Evolutionary conservation across 35 echinoderm and acorn worm species (phyloP), one percentile per base, ranked within the genome.

Genomic region (Apostichopus japonicus): DNA sequence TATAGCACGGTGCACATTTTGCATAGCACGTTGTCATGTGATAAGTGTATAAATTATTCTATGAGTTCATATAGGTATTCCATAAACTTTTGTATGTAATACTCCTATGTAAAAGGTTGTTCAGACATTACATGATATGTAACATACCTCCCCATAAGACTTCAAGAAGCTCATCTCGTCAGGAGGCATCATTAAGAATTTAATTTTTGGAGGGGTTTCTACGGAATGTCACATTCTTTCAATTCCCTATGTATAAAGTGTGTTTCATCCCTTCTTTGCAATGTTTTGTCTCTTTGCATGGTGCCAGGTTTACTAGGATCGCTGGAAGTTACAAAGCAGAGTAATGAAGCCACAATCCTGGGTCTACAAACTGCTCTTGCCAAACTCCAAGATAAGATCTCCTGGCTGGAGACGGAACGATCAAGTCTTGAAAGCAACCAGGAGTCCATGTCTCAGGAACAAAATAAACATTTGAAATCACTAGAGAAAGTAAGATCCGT

Each of bases 331-430:
- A 96, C 97, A 33, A 83, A 92, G 77, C 80, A 96, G 44, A 99
- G 93, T 56, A 96, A 99, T 92, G 97, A 94, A 92, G 79, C 95
- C n/a, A 96, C 95, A 9, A 96, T 96, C n/a, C 90, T 94, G 17
- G 97, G 96, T 86, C 92, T 95, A 27, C 91, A 95, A 56, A 61
- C 86, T 24, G 86, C 90, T 19, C 86, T 99, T 51, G 90, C 95
- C 55, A 96, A 95, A 80, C 52, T 99, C 10, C 91, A 96, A 53
- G 95, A 99, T 88, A 99, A 91, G 80, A 72, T 99, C 23, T 80
- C 92, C 62, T 99, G 97, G 97, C 55, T 99, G 81, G 97, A 96
- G 78, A 95, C 86, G 16, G 97, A 99, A 53, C 76, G 97, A 78
- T 56, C 79, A 4, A 96, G 91, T 87, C 83, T 96, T 10, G 88